phyloP scores from a whole-genome alignment of 1,140 invertebrate genomes.

The Arion vulgaris region DNA sequence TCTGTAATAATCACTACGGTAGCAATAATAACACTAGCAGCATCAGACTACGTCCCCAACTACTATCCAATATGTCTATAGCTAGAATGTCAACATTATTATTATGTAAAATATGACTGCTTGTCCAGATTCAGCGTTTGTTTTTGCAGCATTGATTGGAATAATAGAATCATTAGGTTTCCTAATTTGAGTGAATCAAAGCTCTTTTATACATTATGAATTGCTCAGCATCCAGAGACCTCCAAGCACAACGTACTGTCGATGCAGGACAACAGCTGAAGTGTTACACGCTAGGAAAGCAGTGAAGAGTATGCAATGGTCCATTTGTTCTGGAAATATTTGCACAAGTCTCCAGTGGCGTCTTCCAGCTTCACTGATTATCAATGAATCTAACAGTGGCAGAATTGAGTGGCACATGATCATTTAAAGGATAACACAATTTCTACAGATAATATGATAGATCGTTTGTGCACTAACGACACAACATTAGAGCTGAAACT shows the following conservation, averaged over 20 bases:
- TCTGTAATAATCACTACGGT: no score
- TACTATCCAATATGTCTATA: no score
- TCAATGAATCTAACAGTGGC: background rate
- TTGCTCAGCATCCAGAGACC: background rate
- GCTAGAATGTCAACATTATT: no score
- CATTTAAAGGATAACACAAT: background rate
- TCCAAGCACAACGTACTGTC: background rate
- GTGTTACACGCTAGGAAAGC: background rate
- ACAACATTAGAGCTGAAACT: background rate
- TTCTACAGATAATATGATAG: background rate
- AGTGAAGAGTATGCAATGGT: background rate
- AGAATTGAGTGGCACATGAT: background rate
- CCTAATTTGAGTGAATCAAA: background rate
- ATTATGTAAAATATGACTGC: no score
- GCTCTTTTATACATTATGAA: background rate
- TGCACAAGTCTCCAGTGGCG: background rate
- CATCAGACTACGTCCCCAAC: no score
- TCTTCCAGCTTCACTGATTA: constrained; percentile 11
- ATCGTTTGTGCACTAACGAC: background rate
- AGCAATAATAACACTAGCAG: no score
- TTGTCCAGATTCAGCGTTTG: no score
- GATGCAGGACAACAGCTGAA: background rate
- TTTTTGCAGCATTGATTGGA: no score
- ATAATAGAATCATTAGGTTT: background rate
- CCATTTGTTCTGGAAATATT: constrained; percentile 12